phyloP scores from a whole-genome alignment of 1,140 invertebrate species.

The Hycleus cichorii region DNA sequence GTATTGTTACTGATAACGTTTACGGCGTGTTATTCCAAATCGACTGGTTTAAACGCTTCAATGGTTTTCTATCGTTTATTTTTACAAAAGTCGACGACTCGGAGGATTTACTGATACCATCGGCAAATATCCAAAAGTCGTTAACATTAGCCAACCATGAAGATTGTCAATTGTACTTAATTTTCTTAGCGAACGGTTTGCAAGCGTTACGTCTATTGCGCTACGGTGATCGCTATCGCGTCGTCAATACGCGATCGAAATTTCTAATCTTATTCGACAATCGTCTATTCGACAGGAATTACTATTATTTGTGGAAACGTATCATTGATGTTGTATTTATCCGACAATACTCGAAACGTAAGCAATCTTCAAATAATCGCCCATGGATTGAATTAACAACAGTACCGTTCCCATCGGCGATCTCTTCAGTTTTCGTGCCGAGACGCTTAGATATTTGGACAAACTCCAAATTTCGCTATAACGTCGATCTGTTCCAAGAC shows the following conservation, averaged over 20 bases:
- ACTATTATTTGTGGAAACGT: constrained; percentile 68
- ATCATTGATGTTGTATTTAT: constrained; percentile 70
- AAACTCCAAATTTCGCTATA: constrained; percentile 49
- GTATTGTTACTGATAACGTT: constrained; percentile 45
- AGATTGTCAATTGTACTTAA: constrained; percentile 63
- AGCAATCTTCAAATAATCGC: constrained; percentile 36
- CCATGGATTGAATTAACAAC: constrained; percentile 60
- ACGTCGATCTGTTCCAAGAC: constrained; percentile 45
- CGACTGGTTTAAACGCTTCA: constrained; percentile 40
- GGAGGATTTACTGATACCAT: constrained; percentile 58
- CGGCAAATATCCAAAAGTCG: constrained; percentile 46
- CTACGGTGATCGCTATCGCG: constrained; percentile 61
- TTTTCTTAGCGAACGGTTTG: constrained; percentile 63
- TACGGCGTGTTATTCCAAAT: constrained; percentile 46
- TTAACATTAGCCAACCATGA: constrained; percentile 51
- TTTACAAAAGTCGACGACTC: constrained; percentile 55
- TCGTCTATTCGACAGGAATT: constrained; percentile 54
- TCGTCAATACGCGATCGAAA: constrained; percentile 60
- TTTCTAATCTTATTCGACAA: constrained; percentile 62
- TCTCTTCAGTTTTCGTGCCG: constrained; percentile 46
- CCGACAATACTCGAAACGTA: constrained; percentile 43
- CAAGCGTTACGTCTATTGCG: constrained; percentile 56
- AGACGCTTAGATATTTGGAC: constrained; percentile 57
- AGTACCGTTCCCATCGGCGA: constrained; percentile 58
- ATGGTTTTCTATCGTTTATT: constrained; percentile 41